Evolutionary conservation across 2,888 invertebrate species (phyloP).

Genomic region (Brenthis daphne): DNA sequence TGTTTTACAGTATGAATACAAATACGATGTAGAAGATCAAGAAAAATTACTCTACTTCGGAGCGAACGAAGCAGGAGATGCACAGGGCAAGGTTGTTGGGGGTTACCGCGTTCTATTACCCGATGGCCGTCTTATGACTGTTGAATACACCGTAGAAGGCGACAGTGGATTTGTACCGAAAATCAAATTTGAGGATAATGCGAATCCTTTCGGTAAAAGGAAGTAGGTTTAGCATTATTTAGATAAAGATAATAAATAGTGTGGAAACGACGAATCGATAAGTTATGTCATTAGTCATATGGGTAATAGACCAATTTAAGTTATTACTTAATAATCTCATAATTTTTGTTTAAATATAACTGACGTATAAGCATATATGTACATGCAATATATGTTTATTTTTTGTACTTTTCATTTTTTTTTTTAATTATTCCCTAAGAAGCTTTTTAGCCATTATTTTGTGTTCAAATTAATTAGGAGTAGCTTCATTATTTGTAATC

Average conservation of each 20-base stretch:
- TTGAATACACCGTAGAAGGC: conserved; percentile 87
- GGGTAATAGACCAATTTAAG: background rate
- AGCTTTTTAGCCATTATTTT: conserved; percentile 3
- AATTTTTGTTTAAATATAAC: no score
- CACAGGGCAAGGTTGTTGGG: conserved; percentile 84
- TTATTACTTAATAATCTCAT: background rate
- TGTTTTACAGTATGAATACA: conserved; percentile 84
- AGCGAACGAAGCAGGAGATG: conserved; percentile 85
- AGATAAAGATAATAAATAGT: conserved; percentile 7
- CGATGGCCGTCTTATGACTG: conserved; percentile 88
- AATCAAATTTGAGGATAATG: conserved; percentile 84
- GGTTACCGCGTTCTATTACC: conserved; percentile 86
- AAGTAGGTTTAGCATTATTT: conserved; percentile 45
- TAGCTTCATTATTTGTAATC: background rate
- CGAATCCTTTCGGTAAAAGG: conserved; percentile 79
- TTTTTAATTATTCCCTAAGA: background rate
- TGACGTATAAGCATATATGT: background rate
- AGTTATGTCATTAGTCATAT: conserved; percentile 4
- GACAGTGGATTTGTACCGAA: conserved; percentile 88
- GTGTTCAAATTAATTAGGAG: conserved; percentile 22
- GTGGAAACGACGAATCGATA: background rate
- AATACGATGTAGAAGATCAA: conserved; percentile 88
- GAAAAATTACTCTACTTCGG: conserved; percentile 86
- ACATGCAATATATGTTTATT: background rate
- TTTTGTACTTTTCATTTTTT: background rate